These are phyloP conservation scores for Pyrocoelia pectoralis DNA, from an alignment of 2,888 invertebrate genomes.

Conservation along the genomic window DNA sequence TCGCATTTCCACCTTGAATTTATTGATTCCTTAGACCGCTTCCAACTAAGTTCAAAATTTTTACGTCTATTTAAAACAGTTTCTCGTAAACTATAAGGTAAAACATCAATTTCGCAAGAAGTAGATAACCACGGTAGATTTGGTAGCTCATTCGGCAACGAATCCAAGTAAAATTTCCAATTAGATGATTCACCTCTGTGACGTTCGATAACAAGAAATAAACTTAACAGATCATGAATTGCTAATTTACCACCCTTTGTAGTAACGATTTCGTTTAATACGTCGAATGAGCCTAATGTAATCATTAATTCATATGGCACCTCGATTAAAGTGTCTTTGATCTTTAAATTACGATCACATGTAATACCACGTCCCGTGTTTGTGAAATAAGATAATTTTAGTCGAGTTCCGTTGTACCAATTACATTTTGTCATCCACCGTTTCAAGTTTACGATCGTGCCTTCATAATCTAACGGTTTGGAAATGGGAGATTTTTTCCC, in stretches of 20 bases:
- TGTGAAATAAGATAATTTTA: conserved; percentile 67
- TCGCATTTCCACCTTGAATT: conserved; percentile 55
- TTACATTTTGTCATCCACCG: conserved; percentile 64
- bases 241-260: conserved; percentile 53
- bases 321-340: conserved; percentile 68
- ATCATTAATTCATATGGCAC: conserved; percentile 69
- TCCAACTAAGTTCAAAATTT: conserved; percentile 59
- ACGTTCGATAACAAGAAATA: conserved; percentile 76
- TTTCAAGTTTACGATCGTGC: conserved; percentile 62
- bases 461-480: conserved; percentile 54
- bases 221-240: conserved; percentile 76
- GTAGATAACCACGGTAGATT: conserved; percentile 74
- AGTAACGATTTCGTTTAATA: background rate
- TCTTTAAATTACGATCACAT: conserved; percentile 64
- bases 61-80: conserved; percentile 63
- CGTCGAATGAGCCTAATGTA: conserved; percentile 55
- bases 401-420: conserved; percentile 65
- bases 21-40: conserved; percentile 61
- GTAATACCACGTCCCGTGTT: conserved; percentile 79
- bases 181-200: conserved; percentile 64
- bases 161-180: conserved; percentile 73
- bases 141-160: conserved; percentile 70
- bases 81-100: conserved; percentile 67
- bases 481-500: conserved; percentile 42
- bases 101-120: conserved; percentile 62